Evolutionary conservation across 2,113 vertebrate species (phyloP).

Genomic region (Lycaon pictus): DNA sequence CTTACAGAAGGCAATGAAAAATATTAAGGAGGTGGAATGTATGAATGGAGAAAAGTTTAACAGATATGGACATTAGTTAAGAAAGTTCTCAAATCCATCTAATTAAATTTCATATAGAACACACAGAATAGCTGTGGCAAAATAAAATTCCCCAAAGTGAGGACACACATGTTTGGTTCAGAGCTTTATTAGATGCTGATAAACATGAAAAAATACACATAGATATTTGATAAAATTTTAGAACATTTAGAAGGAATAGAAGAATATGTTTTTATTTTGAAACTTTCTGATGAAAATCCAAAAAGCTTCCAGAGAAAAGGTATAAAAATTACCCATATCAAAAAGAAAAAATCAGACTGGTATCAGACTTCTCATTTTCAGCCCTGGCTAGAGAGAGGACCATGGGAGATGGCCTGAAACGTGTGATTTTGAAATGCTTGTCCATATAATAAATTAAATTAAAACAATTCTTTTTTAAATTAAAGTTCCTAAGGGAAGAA

Average conservation of each 20-base stretch:
- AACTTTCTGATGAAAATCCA: slow-evolving; percentile 22
- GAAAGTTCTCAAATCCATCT: background rate
- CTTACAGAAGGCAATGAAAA: background rate
- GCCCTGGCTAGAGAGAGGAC: background rate
- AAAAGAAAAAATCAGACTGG: background rate
- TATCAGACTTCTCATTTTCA: background rate
- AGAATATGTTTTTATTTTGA: background rate
- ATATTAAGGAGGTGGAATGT: background rate
- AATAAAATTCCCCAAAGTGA: background rate
- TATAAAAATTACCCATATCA: background rate
- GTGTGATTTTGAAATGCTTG: background rate
- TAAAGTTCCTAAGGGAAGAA: background rate
- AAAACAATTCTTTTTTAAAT: background rate
- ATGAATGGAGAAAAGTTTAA: background rate
- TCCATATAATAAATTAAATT: background rate
- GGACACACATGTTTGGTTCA: background rate
- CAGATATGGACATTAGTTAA: background rate
- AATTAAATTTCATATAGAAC: background rate
- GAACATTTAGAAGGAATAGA: background rate
- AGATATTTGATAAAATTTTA: slow-evolving; percentile 1
- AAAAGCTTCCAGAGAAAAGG: background rate
- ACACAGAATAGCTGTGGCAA: background rate
- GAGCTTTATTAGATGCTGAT: background rate
- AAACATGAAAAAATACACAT: background rate
- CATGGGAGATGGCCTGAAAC: background rate